Percentiles rank a stretch among this genome's conserved stretches.
Evolutionary conservation across 2,113 vertebrate species (phyloP).

Genomic region (Lampris incognitus): DNA sequence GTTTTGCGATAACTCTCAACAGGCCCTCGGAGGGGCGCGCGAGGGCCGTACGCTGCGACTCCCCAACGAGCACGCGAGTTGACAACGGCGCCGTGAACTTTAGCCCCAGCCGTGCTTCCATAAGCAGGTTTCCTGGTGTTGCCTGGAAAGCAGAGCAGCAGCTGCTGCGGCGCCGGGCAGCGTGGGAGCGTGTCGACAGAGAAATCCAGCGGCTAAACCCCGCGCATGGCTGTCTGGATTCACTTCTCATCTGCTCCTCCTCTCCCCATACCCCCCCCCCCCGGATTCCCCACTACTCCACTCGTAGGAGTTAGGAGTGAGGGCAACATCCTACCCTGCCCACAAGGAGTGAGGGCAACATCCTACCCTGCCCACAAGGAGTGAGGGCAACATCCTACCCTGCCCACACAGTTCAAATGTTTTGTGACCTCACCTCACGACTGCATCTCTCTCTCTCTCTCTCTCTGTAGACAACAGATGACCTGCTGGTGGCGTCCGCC

Average conservation of each 20-base stretch:
- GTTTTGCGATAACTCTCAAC: constrained; percentile 65
- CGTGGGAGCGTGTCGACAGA: constrained; percentile 55
- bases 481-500: constrained; percentile 94
- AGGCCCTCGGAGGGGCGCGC: constrained; percentile 49
- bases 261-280: constrained; percentile 48
- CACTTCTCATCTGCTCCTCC: constrained; percentile 47
- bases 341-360: constrained; percentile 39
- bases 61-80: constrained; percentile 60
- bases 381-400: constrained; percentile 33
- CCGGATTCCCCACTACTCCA: constrained; percentile 25
- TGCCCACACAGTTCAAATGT: constrained; percentile 40
- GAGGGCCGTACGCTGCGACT: constrained; percentile 42
- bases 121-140: constrained; percentile 61
- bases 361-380: constrained; percentile 40
- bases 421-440: constrained; percentile 36
- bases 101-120: constrained; percentile 51
- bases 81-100: constrained; percentile 66
- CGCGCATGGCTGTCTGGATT: constrained; percentile 46
- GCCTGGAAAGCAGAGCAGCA: constrained; percentile 60
- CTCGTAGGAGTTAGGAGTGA: constrained; percentile 11
- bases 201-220: constrained; percentile 63
- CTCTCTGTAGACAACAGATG: constrained; percentile 91
- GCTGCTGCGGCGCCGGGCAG: constrained; percentile 43
- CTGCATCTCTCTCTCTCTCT: constrained; percentile 46
- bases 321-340: constrained; percentile 31